These are phyloP conservation scores for Drosophila pallidifrons DNA, from an alignment of 1,140 invertebrate genomes.

Conservation along the genomic window DNA sequence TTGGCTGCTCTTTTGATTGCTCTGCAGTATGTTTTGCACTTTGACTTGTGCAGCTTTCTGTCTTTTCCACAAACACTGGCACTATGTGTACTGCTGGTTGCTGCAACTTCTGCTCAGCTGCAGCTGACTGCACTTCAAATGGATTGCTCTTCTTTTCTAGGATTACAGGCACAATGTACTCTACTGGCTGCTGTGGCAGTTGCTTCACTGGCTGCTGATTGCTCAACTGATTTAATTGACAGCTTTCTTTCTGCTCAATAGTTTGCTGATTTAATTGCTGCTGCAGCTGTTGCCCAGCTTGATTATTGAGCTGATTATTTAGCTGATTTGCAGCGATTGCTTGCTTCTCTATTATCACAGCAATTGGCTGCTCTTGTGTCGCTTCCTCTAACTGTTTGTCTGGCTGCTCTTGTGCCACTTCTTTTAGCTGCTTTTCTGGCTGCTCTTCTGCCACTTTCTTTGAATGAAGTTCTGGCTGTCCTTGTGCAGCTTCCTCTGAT, in stretches of 20 bases:
- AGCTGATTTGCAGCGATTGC: neutral
- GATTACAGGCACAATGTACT: constrained; percentile 7
- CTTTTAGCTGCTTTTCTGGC: neutral
- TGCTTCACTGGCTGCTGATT: constrained; percentile 2
- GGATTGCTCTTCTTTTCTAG: neutral
- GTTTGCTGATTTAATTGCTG: neutral
- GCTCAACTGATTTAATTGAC: neutral
- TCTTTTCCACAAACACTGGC: constrained; percentile 15
- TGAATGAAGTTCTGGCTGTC: too few relatives aligned
- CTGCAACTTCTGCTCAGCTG: neutral
- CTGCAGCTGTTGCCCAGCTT: too few relatives aligned
- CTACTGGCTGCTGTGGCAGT: constrained; percentile 1
- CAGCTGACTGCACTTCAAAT: neutral
- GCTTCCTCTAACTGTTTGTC: too few relatives aligned
- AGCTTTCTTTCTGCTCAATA: neutral
- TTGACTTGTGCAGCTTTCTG: neutral
- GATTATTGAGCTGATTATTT: neutral
- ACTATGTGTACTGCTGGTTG: constrained; percentile 11
- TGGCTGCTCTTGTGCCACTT: neutral
- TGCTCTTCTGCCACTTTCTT: neutral
- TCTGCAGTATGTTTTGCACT: neutral
- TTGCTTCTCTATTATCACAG: neutral
- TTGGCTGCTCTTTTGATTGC: neutral
- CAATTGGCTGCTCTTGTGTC: neutral
- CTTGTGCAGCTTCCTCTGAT: neutral